phyloP scores from a whole-genome alignment of 2,888 invertebrate genomes.

The Archips crataeganus region DNA sequence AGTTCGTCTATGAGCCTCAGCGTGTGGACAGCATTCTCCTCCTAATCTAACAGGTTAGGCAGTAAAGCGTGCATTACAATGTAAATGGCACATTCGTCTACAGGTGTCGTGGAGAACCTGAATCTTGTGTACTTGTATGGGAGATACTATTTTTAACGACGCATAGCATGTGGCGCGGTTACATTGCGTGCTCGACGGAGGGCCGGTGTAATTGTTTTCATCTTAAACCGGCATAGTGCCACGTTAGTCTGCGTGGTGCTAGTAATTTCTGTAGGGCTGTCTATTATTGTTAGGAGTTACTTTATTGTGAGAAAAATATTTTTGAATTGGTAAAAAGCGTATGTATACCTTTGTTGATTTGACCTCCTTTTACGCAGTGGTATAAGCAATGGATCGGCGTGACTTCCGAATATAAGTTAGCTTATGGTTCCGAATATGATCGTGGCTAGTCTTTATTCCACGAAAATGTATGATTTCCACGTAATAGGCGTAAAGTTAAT shows the following conservation, averaged over 20 bases:
- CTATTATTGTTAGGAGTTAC: background rate
- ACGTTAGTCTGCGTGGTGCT: slow-evolving; percentile 29
- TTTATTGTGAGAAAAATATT: too few species aligned
- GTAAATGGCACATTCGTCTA: slow-evolving; percentile 82
- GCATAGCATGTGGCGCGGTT: slow-evolving; percentile 57
- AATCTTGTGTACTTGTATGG: slow-evolving; percentile 61
- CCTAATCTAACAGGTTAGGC: slow-evolving; percentile 80
- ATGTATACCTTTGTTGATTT: too few species aligned
- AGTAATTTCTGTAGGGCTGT: slow-evolving; percentile 21
- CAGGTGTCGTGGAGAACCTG: slow-evolving; percentile 78
- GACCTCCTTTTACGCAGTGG: too few species aligned
- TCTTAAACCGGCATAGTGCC: slow-evolving; percentile 44
- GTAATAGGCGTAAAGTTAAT: too few species aligned
- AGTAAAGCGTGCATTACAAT: slow-evolving; percentile 78
- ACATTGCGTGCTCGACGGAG: slow-evolving; percentile 58
- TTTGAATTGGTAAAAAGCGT: too few species aligned
- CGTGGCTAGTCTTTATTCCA: too few species aligned
- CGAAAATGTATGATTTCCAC: too few species aligned
- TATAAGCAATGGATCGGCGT: too few species aligned
- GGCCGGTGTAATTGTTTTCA: background rate
- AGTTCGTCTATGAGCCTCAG: slow-evolving; percentile 50
- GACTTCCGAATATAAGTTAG: too few species aligned
- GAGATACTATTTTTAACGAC: slow-evolving; percentile 56
- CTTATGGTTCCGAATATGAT: too few species aligned
- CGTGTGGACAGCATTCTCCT: slow-evolving; percentile 77